Percentiles rank a stretch among this genome's conserved stretches.
Conservation (phyloP, 2,888 invertebrate genomes). For the Sinodicranocentrus sp. region DNA sequence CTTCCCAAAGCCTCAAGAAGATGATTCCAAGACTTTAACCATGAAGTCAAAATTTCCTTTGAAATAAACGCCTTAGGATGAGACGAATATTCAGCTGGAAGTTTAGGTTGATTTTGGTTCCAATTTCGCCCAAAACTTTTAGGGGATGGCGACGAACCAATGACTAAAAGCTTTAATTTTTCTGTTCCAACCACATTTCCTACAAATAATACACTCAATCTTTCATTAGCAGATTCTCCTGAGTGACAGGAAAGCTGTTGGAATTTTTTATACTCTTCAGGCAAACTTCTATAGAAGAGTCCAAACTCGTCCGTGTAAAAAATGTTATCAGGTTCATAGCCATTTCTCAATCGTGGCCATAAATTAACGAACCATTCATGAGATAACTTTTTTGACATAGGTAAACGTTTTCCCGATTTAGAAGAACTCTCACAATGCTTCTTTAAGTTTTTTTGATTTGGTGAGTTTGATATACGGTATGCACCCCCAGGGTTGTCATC, state of each 20-base stretch:
- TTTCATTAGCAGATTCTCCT: slow-evolving; percentile 21
- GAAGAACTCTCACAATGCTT: too few relatives aligned
- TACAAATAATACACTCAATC: slow-evolving; percentile 26
- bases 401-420: not conserved
- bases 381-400: slow-evolving; percentile 5
- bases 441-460: not conserved
- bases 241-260: slow-evolving; percentile 20
- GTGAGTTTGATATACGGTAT: too few relatives aligned
- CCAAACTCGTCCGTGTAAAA: slow-evolving; percentile 33
- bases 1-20: not conserved
- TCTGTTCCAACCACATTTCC: slow-evolving; percentile 23
- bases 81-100: slow-evolving; percentile 37
- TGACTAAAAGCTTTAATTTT: not conserved
- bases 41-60: slow-evolving; percentile 6
- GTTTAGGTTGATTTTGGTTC: slow-evolving; percentile 14
- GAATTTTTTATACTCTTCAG: slow-evolving; percentile 18
- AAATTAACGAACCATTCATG: slow-evolving; percentile 21
- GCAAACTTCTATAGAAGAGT: slow-evolving; percentile 9
- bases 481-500: too few relatives aligned
- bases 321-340: slow-evolving; percentile 20
- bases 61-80: slow-evolving; percentile 29
- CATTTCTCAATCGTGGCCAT: slow-evolving; percentile 22
- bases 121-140: slow-evolving; percentile 28
- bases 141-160: slow-evolving; percentile 6
- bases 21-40: slow-evolving; percentile 28